A percentile compares a stretch with the other conserved stretches of the same genome.
Conservation (phyloP, 2,113 vertebrate genomes). For the Ammospiza nelsoni region DNA sequence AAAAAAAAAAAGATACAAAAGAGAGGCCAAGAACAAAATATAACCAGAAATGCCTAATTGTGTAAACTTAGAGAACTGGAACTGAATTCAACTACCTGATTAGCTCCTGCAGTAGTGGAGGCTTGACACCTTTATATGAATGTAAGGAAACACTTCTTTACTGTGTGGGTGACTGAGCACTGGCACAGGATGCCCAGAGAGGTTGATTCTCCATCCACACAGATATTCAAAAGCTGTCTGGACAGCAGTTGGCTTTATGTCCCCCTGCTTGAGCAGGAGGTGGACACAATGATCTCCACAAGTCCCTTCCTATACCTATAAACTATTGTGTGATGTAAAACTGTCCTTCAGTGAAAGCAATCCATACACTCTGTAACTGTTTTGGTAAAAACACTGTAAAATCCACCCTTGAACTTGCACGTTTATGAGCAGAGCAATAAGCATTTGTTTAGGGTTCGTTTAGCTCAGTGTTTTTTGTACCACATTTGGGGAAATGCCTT, state of each 20-base stretch:
- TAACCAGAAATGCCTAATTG: not conserved
- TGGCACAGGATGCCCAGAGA: not conserved
- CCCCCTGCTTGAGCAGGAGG: not conserved
- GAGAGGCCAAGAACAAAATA: not conserved
- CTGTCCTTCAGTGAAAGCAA: not conserved
- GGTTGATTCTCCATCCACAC: not conserved
- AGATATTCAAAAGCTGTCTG: not conserved
- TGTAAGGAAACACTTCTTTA: not conserved
- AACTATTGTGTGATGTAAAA: not conserved
- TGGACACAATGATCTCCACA: not conserved
- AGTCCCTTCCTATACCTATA: not conserved
- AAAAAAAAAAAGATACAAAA: not conserved
- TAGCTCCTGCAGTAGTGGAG: not conserved
- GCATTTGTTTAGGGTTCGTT: not conserved
- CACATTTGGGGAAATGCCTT: not conserved
- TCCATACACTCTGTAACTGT: not conserved
- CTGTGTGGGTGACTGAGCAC: rapidly evolving
- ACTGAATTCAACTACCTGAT: not conserved
- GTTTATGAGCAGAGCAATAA: not conserved
- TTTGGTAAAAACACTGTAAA: not conserved
- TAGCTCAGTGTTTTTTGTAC: not conserved
- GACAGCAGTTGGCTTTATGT: not conserved
- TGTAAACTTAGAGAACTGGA: not conserved
- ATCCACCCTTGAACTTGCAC: not conserved
- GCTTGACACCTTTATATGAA: not conserved